Evolutionary conservation across 2,797 vertebrate genomes (phyloP), one percentile per base, ranked within the genome.

Genomic region (Tragopan temminckii): DNA sequence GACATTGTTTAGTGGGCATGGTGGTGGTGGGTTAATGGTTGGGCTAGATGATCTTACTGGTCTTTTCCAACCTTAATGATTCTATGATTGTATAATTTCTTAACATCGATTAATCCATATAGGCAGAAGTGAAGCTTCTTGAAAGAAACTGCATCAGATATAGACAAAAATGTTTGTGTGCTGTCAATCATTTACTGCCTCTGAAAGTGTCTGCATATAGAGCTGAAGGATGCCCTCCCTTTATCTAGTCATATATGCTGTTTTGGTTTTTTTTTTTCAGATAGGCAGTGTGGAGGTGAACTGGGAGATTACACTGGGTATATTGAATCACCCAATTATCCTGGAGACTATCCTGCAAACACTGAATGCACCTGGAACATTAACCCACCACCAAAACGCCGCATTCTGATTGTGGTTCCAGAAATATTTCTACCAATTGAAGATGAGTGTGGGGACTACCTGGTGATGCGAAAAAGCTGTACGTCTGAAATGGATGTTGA

Each of bases 391-490:
- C 99, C 99, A 3, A 99, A 99, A 96, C 99, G 99, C 85, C 98
- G 99, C 67, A 99, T 99, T 96, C 98, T 99, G 9, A 99, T 99
- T 5, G 99, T 99, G 48, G 99, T 99, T 69, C 99, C 99, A 16
- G 99, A 99, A 97, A 99, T 99, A 97, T 99, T 98, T 96, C 98
- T 99, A 76, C 99, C 99, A 14, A 99, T 99, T 71, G 99, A 99
- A 90, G 99, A 99, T 1, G 99, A 99, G 96, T 99, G 99, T 75
- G 99, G 99, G 85, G 99, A 99, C 97, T 99, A 99, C 97, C 97
- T 99, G 95, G 99, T 99, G 84, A 99, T 99, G 99, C 98, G 99
- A 74, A 99, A 99, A 97, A 99, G 99, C 96, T 98, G 99, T 99
- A 97, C 98, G 99, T 99, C 94, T 94, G 76, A 38, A 85, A 63